Base-by-base conservation (phyloP, 2,888 invertebrate species). In the Mythimna pallens region DNA sequence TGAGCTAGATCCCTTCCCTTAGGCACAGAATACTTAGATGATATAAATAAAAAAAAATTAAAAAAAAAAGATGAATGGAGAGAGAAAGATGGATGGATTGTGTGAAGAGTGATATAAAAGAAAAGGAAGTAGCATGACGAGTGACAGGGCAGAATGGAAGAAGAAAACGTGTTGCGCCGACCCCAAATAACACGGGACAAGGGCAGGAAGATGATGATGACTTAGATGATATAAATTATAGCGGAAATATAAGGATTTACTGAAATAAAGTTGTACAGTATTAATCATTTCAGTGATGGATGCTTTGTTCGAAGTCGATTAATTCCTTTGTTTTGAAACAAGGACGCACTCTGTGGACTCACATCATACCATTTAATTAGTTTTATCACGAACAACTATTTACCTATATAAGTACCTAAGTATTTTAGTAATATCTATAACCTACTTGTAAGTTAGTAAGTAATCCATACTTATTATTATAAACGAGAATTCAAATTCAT, bases 311-410 rank as follows among this genome's bases (percentile, higher is more conserved):
- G 52, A 67, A 64, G 3, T 73, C n/a, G 58, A 70, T 70, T 0
- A n/a, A 72, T 4, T 69, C 61, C 78, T 82, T 82, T 82, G 84
- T 81, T 61, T 40, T 54, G 36, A 36, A 70, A 78, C 55, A 73
- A 81, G 36, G 62, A 65, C 54, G 52, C 40, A 36, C 20, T 65
- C 34, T 62, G 64, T 80, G 66, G 59, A 57, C 50, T 62, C 34
- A 36, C 50, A 40, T 58, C 40, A 12, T 62, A 50, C 17, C 22
- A 40, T 50, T 66, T 74, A 64, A 74, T 79, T 59, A 74, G 61
- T 70, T 80, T 52, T 57, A 67, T 47, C 76, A 79, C 64, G 70
- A 66, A 76, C 30, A 7, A 22, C 12, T 22, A 22, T 52, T 52
- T 52, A 17, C 34, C 25, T 36, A 36, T 7, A 3, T 25, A 10